phyloP scores from a whole-genome alignment of 1,140 invertebrate species.

The Galleria mellonella region DNA sequence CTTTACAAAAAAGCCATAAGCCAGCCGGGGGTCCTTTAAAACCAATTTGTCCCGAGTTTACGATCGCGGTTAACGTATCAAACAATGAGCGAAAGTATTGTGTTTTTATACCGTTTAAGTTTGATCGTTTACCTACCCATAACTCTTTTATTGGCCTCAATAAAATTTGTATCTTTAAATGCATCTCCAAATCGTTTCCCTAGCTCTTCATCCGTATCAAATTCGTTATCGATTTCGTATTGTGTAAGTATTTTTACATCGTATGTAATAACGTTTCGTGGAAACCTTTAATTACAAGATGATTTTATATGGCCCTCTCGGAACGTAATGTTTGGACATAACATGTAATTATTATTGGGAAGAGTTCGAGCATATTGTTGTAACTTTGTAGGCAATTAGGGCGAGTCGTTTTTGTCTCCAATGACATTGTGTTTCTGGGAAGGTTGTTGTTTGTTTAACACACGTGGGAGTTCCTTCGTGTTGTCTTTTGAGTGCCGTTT shows the following conservation, averaged over 20 bases:
- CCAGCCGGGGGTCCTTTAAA: conserved; percentile 34
- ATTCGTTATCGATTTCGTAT: not conserved
- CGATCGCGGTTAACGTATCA: conserved; percentile 36
- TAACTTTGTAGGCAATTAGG: conserved; percentile 27
- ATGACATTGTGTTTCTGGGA: conserved; percentile 45
- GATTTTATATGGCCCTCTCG: not conserved
- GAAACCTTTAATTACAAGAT: conserved; percentile 18
- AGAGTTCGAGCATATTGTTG: conserved; percentile 9
- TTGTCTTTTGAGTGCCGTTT: conserved; percentile 23
- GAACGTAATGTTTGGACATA: conserved; percentile 11
- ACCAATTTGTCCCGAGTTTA: conserved; percentile 53
- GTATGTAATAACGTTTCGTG: not conserved
- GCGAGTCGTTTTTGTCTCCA: conserved; percentile 29
- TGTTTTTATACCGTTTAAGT: conserved; percentile 41
- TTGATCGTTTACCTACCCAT: conserved; percentile 45
- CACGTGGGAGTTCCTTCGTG: conserved; percentile 36
- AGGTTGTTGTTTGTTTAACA: conserved; percentile 27
- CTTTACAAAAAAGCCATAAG: conserved; percentile 26
- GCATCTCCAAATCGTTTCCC: conserved; percentile 2
- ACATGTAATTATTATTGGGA: conserved; percentile 11
- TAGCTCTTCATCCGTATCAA: conserved; percentile 8
- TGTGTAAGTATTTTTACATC: too few relatives aligned
- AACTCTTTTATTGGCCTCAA: conserved; percentile 35
- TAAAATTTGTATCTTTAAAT: conserved; percentile 24
- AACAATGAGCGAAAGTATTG: conserved; percentile 50